phyloP scores from a whole-genome alignment of 2,113 vertebrate genomes.

The Drymodes brunneopygia region DNA sequence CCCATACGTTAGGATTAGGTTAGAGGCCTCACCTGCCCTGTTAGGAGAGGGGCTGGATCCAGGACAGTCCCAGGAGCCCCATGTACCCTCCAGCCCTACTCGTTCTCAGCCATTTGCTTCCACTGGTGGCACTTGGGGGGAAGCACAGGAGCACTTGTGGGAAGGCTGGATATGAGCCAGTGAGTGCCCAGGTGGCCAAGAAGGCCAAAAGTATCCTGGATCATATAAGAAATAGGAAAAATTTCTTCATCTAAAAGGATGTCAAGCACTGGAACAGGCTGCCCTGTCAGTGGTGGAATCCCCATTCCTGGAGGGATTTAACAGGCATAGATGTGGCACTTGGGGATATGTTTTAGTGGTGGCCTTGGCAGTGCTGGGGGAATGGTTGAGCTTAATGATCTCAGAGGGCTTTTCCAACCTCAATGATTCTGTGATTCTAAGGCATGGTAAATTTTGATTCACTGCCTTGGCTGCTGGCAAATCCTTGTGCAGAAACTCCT shows the following conservation, averaged over 20 bases:
- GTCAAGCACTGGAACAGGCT: not conserved
- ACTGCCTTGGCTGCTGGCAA: not conserved
- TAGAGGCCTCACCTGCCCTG: not conserved
- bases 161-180: not conserved
- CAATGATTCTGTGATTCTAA: not conserved
- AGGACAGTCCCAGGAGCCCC: not conserved
- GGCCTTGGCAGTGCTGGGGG: not conserved
- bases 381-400: not conserved
- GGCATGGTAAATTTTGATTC: accelerated
- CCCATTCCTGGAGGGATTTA: not conserved
- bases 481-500: not conserved
- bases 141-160: not conserved
- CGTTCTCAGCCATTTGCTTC: not conserved
- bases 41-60: not conserved
- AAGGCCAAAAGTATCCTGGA: not conserved
- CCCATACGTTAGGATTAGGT: accelerated
- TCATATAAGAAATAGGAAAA: not conserved
- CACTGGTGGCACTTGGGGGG: accelerated
- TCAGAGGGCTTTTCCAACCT: not conserved
- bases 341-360: not conserved
- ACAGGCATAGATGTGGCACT: not conserved
- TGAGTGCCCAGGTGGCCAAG: not conserved
- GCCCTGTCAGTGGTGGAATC: not conserved
- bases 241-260: not conserved
- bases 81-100: accelerated